Evolutionary conservation across 2,113 vertebrate species (phyloP).

Genomic region (Mobula birostris): DNA sequence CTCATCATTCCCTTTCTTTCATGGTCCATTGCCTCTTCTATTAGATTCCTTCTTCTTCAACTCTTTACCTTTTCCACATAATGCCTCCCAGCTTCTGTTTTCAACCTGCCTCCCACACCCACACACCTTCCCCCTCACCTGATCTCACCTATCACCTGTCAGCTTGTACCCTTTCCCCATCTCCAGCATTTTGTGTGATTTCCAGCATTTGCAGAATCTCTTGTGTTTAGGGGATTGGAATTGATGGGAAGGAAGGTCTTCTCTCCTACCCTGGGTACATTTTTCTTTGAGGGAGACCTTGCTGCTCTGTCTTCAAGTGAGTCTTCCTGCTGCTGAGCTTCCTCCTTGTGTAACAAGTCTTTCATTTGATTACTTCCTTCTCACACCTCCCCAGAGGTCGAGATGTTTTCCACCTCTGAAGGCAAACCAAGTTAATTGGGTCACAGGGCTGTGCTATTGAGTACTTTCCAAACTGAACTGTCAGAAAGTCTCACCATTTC

Average conservation of each 20-base stretch:
- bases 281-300: background rate
- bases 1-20: no score
- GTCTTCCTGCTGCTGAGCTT: background rate
- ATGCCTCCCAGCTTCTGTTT: no score
- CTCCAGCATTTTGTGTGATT: no score
- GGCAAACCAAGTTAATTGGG: background rate
- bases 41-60: no score
- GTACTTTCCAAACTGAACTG: background rate
- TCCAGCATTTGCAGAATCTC: no score
- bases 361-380: slow-evolving; percentile 16
- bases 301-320: background rate
- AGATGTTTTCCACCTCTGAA: background rate
- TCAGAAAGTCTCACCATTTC: background rate
- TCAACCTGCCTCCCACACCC: no score
- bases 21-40: no score
- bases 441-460: background rate
- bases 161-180: no score
- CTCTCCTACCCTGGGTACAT: background rate
- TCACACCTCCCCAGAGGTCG: background rate
- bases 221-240: background rate
- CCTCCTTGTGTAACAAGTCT: slow-evolving; percentile 4
- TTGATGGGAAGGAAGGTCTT: background rate
- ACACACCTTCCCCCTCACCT: no score
- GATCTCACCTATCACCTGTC: no score
- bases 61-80: no score